Base-by-base conservation (phyloP, 2,797 vertebrate genomes). In the Ambastaia sidthimunki region DNA sequence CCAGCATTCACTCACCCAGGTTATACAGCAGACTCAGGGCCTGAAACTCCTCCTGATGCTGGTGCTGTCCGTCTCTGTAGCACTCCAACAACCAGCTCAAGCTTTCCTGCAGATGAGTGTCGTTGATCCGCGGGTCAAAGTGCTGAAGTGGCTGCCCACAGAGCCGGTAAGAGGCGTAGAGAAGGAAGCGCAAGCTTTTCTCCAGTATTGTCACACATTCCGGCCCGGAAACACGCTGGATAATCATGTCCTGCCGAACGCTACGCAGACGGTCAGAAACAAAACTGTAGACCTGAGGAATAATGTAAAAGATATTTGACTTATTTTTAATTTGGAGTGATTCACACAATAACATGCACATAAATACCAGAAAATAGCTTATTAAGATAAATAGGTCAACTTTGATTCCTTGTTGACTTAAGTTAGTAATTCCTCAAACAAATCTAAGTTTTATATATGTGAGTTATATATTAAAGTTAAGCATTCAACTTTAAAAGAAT, bases 11-110 rank as follows among this genome's bases (percentile, higher is more conserved):
- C 93, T 73, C 75, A 97, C 96, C 96, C 69, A 97, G 86, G 83
- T 97, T 95, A 88, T 95, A 96, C 1, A 98, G 94, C 57, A 98
- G 90, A 44, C 93, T 88, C 54, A 97, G 93, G 16, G 95, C 90
- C 82, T 96, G 93, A 87, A 96, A 95, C 82, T 94, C 90, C 12
- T 93, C 93, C 86, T 95, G 94, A 86, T 94, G 92, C 1, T 87
- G 86, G 76, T 93, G 87, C 0, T 80, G 28, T 48, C 76, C 91
- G 0, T 75, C 80, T 16, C 77, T 71, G 70, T 97, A 97, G 87
- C 94, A 94, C 78, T 94, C 93, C 81, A 96, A 86, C 31, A 97
- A 88, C 87, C 95, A 96, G 75, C 93, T 95, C 71, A 98, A 92
- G 87, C 92, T 88, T 87, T 98, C 96, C 80, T 96, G 96, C 7